Evolutionary conservation across 2,888 invertebrate genomes (phyloP).

Genomic region (Zhuqinia jingwanae): DNA sequence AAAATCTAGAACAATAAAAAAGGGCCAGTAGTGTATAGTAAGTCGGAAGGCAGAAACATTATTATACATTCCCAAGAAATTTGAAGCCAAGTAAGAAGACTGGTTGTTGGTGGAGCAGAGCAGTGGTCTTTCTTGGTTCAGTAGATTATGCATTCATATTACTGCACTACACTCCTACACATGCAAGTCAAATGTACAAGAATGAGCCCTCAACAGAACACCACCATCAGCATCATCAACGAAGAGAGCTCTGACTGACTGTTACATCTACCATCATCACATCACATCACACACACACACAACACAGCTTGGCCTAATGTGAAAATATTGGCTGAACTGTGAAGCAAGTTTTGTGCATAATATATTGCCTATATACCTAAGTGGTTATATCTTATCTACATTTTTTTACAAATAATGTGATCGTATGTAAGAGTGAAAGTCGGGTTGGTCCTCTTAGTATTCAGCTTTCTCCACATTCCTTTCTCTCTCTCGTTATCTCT

Average conservation of each 20-base stretch:
- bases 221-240: not conserved
- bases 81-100: slow-evolving; percentile 5
- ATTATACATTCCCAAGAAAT: not conserved
- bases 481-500: slow-evolving; percentile 20
- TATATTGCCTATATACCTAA: not conserved
- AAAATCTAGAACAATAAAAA: too few species aligned
- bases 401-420: slow-evolving; percentile 30
- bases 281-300: too few species aligned
- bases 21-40: not conserved
- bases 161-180: slow-evolving; percentile 24
- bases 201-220: not conserved
- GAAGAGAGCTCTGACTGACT: not conserved
- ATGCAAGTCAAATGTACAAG: not conserved
- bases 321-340: slow-evolving; percentile 3
- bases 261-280: too few species aligned
- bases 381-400: not conserved
- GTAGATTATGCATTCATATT: slow-evolving; percentile 37
- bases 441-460: slow-evolving; percentile 9
- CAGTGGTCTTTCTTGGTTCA: slow-evolving; percentile 1
- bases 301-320: not conserved
- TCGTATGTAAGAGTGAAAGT: slow-evolving; percentile 15
- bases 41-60: not conserved
- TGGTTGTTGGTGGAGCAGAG: not conserved
- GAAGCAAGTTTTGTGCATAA: slow-evolving; percentile 35
- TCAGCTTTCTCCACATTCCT: not conserved